These are phyloP conservation scores for Apostichopus japonicus DNA, from an alignment of 35 echinoderm and acorn worm species.

Conservation along the genomic window DNA sequence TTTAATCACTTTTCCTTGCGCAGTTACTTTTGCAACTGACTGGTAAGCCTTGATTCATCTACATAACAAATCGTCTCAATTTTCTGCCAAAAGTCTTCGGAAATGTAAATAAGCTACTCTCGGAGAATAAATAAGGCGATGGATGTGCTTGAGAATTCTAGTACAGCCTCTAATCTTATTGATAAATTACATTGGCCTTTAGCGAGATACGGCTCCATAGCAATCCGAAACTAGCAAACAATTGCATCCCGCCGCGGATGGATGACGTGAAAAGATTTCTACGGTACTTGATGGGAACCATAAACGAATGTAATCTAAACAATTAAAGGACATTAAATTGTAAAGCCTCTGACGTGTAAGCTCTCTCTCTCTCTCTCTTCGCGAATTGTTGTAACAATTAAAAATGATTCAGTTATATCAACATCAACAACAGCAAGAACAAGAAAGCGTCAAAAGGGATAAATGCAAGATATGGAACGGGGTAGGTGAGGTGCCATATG, in stretches of 20 bases:
- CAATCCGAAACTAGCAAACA: constrained; percentile 40
- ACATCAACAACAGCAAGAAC: too few species aligned
- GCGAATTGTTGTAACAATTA: too few species aligned
- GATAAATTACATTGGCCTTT: constrained; percentile 39
- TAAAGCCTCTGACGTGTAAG: too few species aligned
- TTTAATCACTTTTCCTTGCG: not conserved
- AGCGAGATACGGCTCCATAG: constrained; percentile 36
- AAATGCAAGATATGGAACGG: too few species aligned
- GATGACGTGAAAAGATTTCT: constrained; percentile 6
- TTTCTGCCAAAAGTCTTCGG: constrained; percentile 46
- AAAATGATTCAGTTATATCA: too few species aligned
- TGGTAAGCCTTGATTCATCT: constrained; percentile 14
- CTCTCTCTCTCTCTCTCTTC: too few species aligned
- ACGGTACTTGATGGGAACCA: not conserved
- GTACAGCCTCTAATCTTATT: constrained; percentile 13
- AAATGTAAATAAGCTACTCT: constrained; percentile 40
- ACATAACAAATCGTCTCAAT: constrained; percentile 51
- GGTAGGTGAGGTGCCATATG: too few species aligned
- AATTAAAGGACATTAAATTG: not conserved
- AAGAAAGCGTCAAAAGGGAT: too few species aligned
- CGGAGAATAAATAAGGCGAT: constrained; percentile 19
- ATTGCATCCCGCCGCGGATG: not conserved
- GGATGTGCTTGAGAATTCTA: constrained; percentile 9
- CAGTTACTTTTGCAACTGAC: constrained; percentile 45
- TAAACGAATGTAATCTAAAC: not conserved